Base-by-base conservation (phyloP, 2,888 invertebrate genomes). In the Kryphioiulus occultus region DNA sequence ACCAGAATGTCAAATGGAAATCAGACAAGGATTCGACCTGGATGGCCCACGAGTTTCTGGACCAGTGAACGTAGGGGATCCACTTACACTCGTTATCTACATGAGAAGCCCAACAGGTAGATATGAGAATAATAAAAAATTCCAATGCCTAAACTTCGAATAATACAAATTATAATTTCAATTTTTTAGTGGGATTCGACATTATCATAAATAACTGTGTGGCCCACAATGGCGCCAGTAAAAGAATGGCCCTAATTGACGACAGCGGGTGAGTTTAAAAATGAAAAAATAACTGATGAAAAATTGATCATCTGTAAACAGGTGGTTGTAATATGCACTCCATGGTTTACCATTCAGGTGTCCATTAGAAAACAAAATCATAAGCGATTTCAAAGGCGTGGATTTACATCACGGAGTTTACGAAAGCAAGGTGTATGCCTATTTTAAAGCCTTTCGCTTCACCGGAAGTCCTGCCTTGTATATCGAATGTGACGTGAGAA, bases 1-100 rank as follows among this genome's bases (percentile, higher is more conserved):
- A 0, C 98, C 98, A 0, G 97, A 98, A 92, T 98, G 97, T 91
- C 97, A 97, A 93, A 98, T 98, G 98, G 98, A 98, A 93, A 97
- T 98, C 91, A 94, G 97, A 89, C 95, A 96, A 90, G 98, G 98
- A 32, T 98, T 97, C 92, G 97, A 97, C 19, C 96, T 96, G 10
- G 94, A 94, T 47, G 97, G 98, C 85, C 95, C 95, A 82, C 93
- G 97, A 87, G 96, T 97, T 0, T 94, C 96, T 0, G 97, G 97
- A 5, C 97, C 98, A 0, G 97, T 98, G 59, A 94, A 97, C 7
- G 97, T 98, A 30, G 98, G 98, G 0, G 98, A 98, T 92, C 97
- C 98, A 0, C 93, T 98, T 84, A 98, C 98, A 0, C 93, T 98
- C 89, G 96, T 98, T 89, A 97, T 98, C 91, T 97, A 97, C 91